A percentile compares a stretch with the other conserved stretches of the same genome.
phyloP scores from a whole-genome alignment of 2,113 vertebrate genomes.

The Thalassarche chlororhynchos region DNA sequence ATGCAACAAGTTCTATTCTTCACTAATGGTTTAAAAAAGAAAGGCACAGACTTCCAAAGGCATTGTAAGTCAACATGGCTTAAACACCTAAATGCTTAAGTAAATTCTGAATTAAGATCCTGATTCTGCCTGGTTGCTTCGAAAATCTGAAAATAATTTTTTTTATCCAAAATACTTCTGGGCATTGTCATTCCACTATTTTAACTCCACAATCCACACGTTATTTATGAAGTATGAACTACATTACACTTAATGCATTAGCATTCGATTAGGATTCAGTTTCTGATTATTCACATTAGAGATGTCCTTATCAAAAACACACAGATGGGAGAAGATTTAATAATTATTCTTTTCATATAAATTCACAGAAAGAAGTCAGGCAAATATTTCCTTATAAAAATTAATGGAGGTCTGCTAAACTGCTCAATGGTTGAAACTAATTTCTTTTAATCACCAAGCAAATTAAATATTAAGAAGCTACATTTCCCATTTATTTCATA shows the following conservation, averaged over 20 bases:
- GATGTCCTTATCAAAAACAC: not conserved
- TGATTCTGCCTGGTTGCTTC: not conserved
- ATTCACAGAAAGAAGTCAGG: not conserved
- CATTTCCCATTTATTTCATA: not conserved
- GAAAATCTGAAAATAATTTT: not conserved
- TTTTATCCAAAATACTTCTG: not conserved
- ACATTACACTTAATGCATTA: not conserved
- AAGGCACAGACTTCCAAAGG: not conserved
- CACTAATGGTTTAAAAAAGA: not conserved
- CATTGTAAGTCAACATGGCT: fast-evolving
- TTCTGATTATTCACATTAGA: slow-evolving; percentile 9
- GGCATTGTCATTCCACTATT: not conserved
- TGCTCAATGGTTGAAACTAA: slow-evolving; percentile 41
- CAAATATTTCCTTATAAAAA: slow-evolving; percentile 23
- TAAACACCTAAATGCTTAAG: not conserved
- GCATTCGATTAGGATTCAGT: not conserved
- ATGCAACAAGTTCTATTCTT: not conserved
- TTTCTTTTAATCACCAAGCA: slow-evolving; percentile 29
- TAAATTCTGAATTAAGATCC: not conserved
- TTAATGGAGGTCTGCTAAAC: slow-evolving; percentile 20
- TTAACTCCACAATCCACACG: not conserved
- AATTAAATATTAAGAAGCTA: slow-evolving; percentile 37
- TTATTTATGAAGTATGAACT: not conserved
- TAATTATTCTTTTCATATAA: not conserved
- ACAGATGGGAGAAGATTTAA: not conserved